These are phyloP conservation scores for Rhyacophila evoluta DNA, from an alignment of 2,888 invertebrate species.

Conservation along the genomic window DNA sequence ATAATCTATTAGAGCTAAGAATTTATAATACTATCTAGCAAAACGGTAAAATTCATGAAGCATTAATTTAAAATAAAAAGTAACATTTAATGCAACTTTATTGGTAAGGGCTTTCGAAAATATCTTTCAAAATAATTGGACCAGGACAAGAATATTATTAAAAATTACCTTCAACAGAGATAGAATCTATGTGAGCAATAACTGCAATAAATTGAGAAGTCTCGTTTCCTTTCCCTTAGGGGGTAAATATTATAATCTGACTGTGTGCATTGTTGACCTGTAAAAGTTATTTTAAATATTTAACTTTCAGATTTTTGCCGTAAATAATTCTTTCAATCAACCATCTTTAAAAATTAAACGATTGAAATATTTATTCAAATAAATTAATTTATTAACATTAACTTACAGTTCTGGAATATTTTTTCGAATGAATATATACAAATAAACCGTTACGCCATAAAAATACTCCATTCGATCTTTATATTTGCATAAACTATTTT, in stretches of 20 bases:
- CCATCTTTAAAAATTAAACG: not conserved
- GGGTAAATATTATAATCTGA: conserved; percentile 25
- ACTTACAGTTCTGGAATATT: too few relatives aligned
- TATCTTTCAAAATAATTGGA: conserved; percentile 37
- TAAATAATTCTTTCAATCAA: too few relatives aligned
- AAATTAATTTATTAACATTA: too few relatives aligned
- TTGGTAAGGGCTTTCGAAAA: not conserved
- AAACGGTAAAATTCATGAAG: too few relatives aligned
- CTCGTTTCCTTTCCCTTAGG: conserved; percentile 30
- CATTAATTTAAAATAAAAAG: too few relatives aligned
- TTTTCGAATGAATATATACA: too few relatives aligned
- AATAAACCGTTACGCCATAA: too few relatives aligned
- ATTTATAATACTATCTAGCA: too few relatives aligned
- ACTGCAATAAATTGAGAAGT: conserved; percentile 29
- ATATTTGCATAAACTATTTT: too few relatives aligned
- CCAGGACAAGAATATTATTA: conserved; percentile 28
- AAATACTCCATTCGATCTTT: too few relatives aligned
- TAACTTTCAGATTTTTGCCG: too few relatives aligned
- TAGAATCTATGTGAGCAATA: conserved; percentile 45
- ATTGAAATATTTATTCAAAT: not conserved
- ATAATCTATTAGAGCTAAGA: too few relatives aligned
- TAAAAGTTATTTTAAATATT: conserved; percentile 16
- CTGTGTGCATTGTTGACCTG: conserved; percentile 29
- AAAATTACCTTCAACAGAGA: conserved; percentile 1
- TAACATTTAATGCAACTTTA: not conserved